Evolutionary conservation across 2,888 invertebrate species (phyloP).

Genomic region (Lycocerus yunnanus): DNA sequence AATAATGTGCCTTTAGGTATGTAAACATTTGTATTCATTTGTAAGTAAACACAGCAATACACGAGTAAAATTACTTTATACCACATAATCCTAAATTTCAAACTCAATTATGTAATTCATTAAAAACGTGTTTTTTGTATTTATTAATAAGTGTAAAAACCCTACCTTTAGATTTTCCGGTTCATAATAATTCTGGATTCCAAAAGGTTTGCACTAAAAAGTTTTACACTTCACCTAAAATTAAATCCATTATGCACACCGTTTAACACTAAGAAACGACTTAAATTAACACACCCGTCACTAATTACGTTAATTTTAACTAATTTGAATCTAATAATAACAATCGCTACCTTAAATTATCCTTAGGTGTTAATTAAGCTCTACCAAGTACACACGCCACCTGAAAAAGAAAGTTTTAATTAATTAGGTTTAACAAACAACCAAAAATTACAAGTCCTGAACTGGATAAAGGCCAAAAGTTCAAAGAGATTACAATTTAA

Average conservation of each 20-base stretch:
- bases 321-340: constrained; percentile 9
- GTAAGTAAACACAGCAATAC: not conserved
- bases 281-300: constrained; percentile 17
- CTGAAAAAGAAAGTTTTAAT: not conserved
- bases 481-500: no score
- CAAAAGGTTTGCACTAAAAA: constrained; percentile 6
- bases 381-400: not conserved
- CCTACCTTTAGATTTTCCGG: not conserved
- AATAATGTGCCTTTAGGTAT: not conserved
- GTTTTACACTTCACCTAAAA: constrained; percentile 15
- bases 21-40: not conserved
- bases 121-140: not conserved
- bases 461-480: no score
- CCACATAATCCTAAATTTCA: not conserved
- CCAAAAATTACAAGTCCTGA: not conserved
- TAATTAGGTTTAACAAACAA: not conserved
- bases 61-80: not conserved
- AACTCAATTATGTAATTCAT: not conserved
- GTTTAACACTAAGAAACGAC: constrained; percentile 7
- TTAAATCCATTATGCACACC: constrained; percentile 12
- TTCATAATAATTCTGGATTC: not conserved
- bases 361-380: not conserved
- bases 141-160: not conserved
- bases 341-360: not conserved
- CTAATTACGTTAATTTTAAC: constrained; percentile 15